Evolutionary conservation across 2,797 vertebrate genomes (phyloP).

Genomic region (Neopelma chrysocephalum): DNA sequence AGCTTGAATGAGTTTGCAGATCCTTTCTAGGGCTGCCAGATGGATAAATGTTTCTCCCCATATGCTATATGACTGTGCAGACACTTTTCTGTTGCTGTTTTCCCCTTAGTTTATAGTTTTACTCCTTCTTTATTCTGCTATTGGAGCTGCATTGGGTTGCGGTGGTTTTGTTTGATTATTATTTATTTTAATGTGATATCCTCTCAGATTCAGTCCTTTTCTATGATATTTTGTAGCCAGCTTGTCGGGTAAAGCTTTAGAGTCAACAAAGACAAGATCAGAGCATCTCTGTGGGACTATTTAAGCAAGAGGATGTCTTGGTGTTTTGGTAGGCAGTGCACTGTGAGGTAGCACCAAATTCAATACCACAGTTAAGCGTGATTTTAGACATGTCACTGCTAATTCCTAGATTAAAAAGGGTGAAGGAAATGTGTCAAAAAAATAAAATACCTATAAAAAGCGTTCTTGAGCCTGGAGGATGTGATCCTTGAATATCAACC

Average conservation of each 20-base stretch:
- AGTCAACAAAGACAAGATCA: background rate
- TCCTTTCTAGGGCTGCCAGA: background rate
- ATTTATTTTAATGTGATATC: background rate
- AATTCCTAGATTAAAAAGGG: conserved; percentile 39
- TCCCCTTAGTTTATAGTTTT: background rate
- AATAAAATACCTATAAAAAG: conserved; percentile 32
- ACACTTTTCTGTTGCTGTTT: background rate
- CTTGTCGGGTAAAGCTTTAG: background rate
- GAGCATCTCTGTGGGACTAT: background rate
- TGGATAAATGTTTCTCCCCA: background rate
- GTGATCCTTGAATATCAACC: background rate
- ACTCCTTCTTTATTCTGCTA: background rate
- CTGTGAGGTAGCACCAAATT: background rate
- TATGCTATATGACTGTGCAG: background rate
- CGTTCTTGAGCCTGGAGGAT: background rate
- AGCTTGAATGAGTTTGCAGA: background rate
- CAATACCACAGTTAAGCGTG: conserved; percentile 5
- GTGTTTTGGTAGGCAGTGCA: background rate
- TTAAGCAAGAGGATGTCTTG: background rate
- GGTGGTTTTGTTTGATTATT: background rate
- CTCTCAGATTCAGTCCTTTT: background rate
- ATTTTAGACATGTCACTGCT: conserved; percentile 28
- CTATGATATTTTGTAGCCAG: background rate
- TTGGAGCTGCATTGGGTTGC: background rate
- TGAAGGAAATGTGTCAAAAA: conserved; percentile 43